Percentiles rank a stretch among this genome's conserved stretches.
These are phyloP conservation scores for Plumapathes pennacea DNA, from an alignment of 92 coral and sea anemone species.

Conservation along the genomic window DNA sequence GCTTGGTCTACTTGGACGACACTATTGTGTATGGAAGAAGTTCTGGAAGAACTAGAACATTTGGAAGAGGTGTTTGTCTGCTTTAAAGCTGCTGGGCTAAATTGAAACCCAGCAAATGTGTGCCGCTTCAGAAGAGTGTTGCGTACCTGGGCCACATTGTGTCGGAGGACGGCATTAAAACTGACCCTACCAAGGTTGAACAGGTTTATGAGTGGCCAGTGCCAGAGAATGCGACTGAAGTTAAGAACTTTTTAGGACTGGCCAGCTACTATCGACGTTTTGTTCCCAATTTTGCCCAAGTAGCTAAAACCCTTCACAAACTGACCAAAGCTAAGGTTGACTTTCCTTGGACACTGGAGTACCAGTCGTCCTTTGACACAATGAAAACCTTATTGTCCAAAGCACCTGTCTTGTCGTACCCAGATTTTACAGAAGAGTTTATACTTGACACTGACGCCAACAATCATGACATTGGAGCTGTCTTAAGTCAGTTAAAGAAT, in stretches of 20 bases:
- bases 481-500: constrained; percentile 6
- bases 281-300: constrained; percentile 25
- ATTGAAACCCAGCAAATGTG: constrained; percentile 8
- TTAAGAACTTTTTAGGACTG: constrained; percentile 43
- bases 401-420: constrained; percentile 35
- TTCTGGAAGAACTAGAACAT: constrained; percentile 19
- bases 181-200: constrained; percentile 41
- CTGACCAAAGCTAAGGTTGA: constrained; percentile 29
- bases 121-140: constrained; percentile 10
- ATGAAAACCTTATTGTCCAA: constrained; percentile 15
- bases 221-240: constrained; percentile 35
- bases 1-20: constrained; percentile 39
- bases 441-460: constrained; percentile 27
- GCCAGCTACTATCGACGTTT: constrained; percentile 49
- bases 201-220: constrained; percentile 35
- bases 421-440: constrained; percentile 5
- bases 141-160: constrained; percentile 41
- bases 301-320: constrained; percentile 51
- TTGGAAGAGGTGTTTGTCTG: constrained; percentile 15
- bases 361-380: constrained; percentile 22
- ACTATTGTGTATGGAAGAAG: constrained; percentile 30
- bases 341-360: constrained; percentile 18
- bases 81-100: not conserved
- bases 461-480: constrained; percentile 38
- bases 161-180: constrained; percentile 32